Conservation (phyloP, 2,888 invertebrate species). For the Archips xylosteana region DNA sequence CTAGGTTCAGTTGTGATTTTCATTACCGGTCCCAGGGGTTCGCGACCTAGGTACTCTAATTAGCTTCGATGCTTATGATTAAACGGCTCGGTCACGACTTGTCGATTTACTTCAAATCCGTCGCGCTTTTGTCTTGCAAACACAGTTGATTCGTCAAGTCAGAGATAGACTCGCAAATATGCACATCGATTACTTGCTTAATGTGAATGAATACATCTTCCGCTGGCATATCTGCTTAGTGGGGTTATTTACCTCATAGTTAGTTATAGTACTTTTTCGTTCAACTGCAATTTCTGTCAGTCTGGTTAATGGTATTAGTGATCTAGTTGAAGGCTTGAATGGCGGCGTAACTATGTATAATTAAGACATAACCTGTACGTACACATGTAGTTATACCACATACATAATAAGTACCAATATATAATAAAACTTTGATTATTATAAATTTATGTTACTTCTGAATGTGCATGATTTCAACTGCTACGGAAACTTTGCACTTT, state of each 20-base stretch:
- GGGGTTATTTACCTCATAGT: conserved; percentile 35
- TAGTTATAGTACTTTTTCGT: neutral
- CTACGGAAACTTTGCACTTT: too few relatives aligned
- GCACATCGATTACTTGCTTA: conserved; percentile 52
- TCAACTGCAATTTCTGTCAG: neutral
- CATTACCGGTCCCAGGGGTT: conserved; percentile 79
- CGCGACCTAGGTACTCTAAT: conserved; percentile 80
- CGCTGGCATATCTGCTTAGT: conserved; percentile 35
- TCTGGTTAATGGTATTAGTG: neutral
- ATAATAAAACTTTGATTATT: too few relatives aligned
- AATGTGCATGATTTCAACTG: too few relatives aligned
- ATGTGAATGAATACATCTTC: conserved; percentile 51
- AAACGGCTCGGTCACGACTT: conserved; percentile 80
- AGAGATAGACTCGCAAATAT: conserved; percentile 56
- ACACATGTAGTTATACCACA: neutral
- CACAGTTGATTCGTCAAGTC: conserved; percentile 65
- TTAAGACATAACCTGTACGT: neutral
- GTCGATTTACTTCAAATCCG: conserved; percentile 79
- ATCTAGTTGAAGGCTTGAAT: neutral
- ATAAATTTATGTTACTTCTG: too few relatives aligned
- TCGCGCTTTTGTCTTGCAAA: conserved; percentile 71
- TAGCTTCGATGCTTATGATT: conserved; percentile 83
- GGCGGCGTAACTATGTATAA: too few relatives aligned
- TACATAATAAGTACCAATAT: too few relatives aligned
- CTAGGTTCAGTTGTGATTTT: conserved; percentile 81